Base-by-base conservation (phyloP, 2,797 vertebrate genomes). In the Crenuchus spilurus region DNA sequence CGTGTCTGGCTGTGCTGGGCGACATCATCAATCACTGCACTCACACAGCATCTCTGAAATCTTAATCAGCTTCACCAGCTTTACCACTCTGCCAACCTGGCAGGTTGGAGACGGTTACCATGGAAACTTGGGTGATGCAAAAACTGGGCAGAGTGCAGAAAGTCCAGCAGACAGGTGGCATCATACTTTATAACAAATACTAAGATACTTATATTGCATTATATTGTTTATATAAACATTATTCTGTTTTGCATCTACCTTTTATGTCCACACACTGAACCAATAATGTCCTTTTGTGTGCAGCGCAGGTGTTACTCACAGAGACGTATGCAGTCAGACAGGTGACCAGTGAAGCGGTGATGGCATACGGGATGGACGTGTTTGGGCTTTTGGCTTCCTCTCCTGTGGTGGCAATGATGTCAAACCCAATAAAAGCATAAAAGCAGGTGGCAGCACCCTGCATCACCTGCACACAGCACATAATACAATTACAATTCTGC, bases 261-360 rank as follows among this genome's bases (percentile, higher is more conserved):
- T n/a, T n/a, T n/a, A n/a, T n/a, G n/a, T n/a, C n/a, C n/a, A n/a
- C n/a, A n/a, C n/a, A n/a, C n/a, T n/a, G n/a, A n/a, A n/a, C n/a
- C n/a, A n/a, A n/a, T n/a, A n/a, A n/a, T n/a, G n/a, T n/a, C n/a
- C n/a, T n/a, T n/a, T n/a, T n/a, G 49, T 26, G 30, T 37, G 6
- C 14, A n/a, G 20, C 9, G 30, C 35, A 41, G 8, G 41, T 26
- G 54, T 18, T 33, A 96, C 97, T 96, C 88, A 99, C 97, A 1
- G 97, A 98, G 72, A 99, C 97, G 0, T 99, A 99, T n/a, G 97
- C 97, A 26, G 96, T 98, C 87, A 99, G 93, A 83, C 97, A 99
- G 7, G 94, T 97, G 90, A 99, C 92, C 2, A 99, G 92, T 0
- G 97, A 99, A 79, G 96, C 97, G 0, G 97, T 99, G 91, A 99